Base-by-base conservation (phyloP, 2,888 invertebrate genomes). In the Caenorhabditis sp. region DNA sequence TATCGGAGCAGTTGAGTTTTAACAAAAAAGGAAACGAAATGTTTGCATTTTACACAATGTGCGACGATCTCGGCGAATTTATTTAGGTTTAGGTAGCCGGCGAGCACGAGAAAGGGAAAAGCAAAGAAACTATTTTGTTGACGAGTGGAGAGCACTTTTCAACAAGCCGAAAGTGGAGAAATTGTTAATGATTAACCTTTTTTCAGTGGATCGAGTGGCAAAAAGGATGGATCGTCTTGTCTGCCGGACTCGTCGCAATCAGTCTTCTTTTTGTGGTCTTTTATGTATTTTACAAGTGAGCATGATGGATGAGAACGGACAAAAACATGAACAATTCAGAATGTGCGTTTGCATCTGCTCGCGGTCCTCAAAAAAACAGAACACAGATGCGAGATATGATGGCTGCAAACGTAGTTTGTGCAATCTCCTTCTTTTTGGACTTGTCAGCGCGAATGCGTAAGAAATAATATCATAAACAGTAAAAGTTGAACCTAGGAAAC, bases 121-220 rank as follows among this genome's bases (percentile, higher is more conserved):
- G 70, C 70, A 70, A 70, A 70, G 70, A 59, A 70, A 59, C 59
- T 52, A 59, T 70, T 53, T 55, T 65, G 32, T 65, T 70, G 43
- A 59, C 53, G 39, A 43, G 24, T 55, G 15, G 58, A 48, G 56
- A 56, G 68, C 59, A 20, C 52, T 48, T 56, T 70, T 70, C 53
- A 70, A 70, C 70, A 59, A 53, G 48, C 50, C 55, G 39, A 56
- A 50, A 50, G 17, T 27, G 32, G 43, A 59, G 41, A 15, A 20
- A 11, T n/a, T 30, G 11, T 32, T 35, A 66, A 43, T 20, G n/a
- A n/a, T n/a, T n/a, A n/a, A n/a, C n/a, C 24, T 9, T 45, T 53
- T 82, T 86, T 68, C 81, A 88, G 85, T 88, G 88, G 88, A 53
- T 87, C 24, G 79, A 82, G 56, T 86, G 83, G 79, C 87, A 86